phyloP scores from a whole-genome alignment of 2,797 vertebrate genomes.

The Momotus momota region DNA sequence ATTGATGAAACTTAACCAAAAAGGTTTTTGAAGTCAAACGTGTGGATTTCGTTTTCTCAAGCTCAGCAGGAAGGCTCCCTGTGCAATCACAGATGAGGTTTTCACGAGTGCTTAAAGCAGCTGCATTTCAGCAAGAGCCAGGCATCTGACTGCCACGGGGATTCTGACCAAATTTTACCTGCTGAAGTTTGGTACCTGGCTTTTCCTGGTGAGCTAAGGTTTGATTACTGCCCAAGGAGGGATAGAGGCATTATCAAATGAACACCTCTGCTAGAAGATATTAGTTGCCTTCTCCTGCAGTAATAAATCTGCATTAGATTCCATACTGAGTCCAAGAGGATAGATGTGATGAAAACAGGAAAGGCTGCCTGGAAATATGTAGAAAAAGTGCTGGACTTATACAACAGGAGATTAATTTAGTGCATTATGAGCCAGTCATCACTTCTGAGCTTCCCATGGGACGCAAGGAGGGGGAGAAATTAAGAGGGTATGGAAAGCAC shows the following conservation, averaged over 20 bases:
- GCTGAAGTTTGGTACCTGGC: not conserved
- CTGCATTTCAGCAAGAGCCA: not conserved
- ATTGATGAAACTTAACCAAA: not conserved
- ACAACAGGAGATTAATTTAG: not conserved
- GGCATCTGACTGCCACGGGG: not conserved
- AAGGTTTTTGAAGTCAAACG: not conserved
- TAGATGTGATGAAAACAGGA: not conserved
- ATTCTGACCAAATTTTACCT: not conserved
- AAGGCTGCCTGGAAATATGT: not conserved
- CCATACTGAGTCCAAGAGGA: not conserved
- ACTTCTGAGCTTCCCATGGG: not conserved
- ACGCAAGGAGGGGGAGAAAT: not conserved
- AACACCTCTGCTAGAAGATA: not conserved
- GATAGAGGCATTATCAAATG: too few relatives aligned
- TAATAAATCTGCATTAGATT: not conserved
- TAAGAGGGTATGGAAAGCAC: not conserved
- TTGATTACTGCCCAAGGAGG: fast-evolving
- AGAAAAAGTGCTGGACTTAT: not conserved
- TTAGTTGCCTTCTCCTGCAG: not conserved
- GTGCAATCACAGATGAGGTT: not conserved
- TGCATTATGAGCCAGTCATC: not conserved
- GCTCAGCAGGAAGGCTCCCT: not conserved
- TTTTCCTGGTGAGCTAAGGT: not conserved
- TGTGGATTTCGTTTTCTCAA: not conserved
- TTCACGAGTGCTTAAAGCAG: not conserved